Conservation (phyloP, 2,888 invertebrate genomes). For the Cheilosia pagana region DNA sequence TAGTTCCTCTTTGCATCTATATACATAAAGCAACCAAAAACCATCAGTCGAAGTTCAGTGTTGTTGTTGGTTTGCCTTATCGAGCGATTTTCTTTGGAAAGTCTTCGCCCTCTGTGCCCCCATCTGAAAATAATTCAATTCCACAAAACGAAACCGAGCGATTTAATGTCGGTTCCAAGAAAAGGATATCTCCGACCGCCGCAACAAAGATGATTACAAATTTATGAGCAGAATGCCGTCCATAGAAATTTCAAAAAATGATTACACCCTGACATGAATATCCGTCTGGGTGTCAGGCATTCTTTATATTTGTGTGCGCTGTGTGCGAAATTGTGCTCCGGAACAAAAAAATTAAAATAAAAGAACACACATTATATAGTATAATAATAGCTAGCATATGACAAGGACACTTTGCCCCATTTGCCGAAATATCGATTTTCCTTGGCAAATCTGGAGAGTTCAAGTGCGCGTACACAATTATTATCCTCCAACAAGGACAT, state of each 20-base stretch:
- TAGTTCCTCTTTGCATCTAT: neutral
- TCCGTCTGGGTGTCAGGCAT: conserved; percentile 5
- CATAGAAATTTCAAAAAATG: conserved; percentile 38
- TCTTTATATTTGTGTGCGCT: neutral
- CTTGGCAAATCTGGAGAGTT: conserved; percentile 42
- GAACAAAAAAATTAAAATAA: neutral
- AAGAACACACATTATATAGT: conserved; percentile 24
- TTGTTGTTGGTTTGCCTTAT: neutral
- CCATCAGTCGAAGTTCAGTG: neutral
- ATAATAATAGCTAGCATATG: conserved; percentile 7
- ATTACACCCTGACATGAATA: conserved; percentile 30
- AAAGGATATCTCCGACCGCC: conserved; percentile 18
- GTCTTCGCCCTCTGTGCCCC: neutral
- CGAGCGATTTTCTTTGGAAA: neutral
- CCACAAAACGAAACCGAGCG: neutral
- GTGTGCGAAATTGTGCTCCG: conserved; percentile 28
- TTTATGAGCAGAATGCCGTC: conserved; percentile 32
- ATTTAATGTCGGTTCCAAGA: conserved; percentile 21
- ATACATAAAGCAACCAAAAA: neutral
- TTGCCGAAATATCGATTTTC: conserved; percentile 47
- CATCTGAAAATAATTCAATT: neutral
- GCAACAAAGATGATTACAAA: conserved; percentile 49
- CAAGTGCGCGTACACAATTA: conserved; percentile 47
- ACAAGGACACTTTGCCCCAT: conserved; percentile 32
- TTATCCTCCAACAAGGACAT: conserved; percentile 42